Base-by-base conservation (phyloP, 2,888 invertebrate species). In the Empis stercorea region DNA sequence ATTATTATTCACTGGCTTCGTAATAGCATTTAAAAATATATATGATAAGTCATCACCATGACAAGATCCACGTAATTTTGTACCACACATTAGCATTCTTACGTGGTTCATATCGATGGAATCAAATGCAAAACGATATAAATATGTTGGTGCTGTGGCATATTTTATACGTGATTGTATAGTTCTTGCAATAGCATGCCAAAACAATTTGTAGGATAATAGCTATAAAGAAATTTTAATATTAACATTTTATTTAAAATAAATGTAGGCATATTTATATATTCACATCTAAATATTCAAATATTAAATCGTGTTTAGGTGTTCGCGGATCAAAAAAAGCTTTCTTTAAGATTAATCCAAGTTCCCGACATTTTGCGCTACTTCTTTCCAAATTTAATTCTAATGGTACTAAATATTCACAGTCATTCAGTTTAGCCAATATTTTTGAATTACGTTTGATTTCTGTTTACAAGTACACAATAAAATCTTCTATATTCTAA, bases 41-140 rank as follows among this genome's bases (percentile, higher is more conserved):
- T 69, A 69, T 27, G 65, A 63, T 30, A 69, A 56, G 55, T 69
- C 69, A 56, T 69, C 69, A 3, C 59, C 69, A 51, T 69, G 69
- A 48, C 66, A 68, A 45, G 65, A 63, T 48, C 68, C 68, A 30
- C 66, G 62, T 32, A 64, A 57, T 52, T 64, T 63, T 46, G 62
- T 59, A 14, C 69, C 68, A 45, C 66, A 66, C 36, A 60, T 63
- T 43, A 66, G 59, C 46, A 62, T 64, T 23, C 66, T 61, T 54
- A 68, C 61, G 17, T 62, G 61, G 55, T 68, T 69, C 36, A 68
- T 67, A 53, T 64, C 57, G 49, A 65, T 62, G 2, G 68, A 69
- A 44, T 70, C 68, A 46, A 61, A 62, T 16, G 65, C 66, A 51
- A 69, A 69, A 27, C 68, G 62, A 38, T 68, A 68, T 2, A 69